These are phyloP conservation scores for Spicauda simplicius DNA, from an alignment of 2,888 invertebrate genomes.

Conservation along the genomic window DNA sequence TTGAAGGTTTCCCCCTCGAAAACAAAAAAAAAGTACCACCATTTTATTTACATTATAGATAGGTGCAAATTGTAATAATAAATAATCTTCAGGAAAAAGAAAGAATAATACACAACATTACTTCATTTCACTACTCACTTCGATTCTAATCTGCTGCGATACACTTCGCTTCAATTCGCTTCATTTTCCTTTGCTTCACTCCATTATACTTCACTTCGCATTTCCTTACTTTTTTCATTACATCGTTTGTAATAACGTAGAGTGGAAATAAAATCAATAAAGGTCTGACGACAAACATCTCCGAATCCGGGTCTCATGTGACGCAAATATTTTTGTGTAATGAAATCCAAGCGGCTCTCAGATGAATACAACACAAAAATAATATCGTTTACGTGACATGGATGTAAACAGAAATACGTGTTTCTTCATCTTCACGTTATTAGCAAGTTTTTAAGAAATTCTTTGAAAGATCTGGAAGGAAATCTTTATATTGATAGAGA, in stretches of 20 bases:
- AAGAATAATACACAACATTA: no score
- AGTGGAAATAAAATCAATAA: neutral
- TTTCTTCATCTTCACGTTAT: neutral
- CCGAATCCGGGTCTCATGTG: neutral
- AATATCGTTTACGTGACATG: constrained; percentile 3
- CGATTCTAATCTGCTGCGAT: no score
- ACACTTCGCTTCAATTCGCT: no score
- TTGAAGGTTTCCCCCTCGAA: no score
- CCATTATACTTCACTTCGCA: neutral
- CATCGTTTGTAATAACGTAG: neutral
- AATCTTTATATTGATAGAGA: no score
- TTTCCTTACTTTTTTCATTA: neutral
- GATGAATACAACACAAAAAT: neutral
- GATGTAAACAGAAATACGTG: neutral
- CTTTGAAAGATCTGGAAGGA: no score
- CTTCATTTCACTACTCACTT: no score
- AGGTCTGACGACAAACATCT: neutral
- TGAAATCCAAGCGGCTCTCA: neutral
- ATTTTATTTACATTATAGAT: no score
- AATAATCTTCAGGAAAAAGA: no score
- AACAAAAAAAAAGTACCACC: no score
- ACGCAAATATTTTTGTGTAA: neutral
- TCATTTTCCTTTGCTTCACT: no score
- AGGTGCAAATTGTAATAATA: no score
- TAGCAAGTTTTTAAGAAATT: neutral